A percentile compares a stretch with the other conserved stretches of the same genome.
Evolutionary conservation across 2,113 vertebrate genomes (phyloP).

Genomic region (Cervus canadensis): DNA sequence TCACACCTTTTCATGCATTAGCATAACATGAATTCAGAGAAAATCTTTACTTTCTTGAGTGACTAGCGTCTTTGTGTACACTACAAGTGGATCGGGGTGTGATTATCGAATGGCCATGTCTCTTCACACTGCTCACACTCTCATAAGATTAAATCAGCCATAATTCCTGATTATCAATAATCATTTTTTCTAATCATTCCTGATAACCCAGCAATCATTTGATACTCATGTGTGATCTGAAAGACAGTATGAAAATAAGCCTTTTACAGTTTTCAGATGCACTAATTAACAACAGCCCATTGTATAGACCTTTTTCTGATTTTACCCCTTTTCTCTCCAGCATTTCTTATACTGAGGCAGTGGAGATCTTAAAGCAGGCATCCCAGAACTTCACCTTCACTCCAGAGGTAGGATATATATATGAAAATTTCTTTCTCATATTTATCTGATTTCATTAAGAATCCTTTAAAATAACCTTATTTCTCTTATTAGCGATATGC

Average conservation of each 20-base stretch:
- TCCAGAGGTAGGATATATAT: conserved; percentile 80
- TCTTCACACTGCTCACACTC: not conserved
- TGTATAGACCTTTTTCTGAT: conserved; percentile 17
- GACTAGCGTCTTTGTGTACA: not conserved
- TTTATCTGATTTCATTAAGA: not conserved
- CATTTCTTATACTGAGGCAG: conserved; percentile 92
- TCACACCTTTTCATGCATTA: not conserved
- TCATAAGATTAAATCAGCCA: not conserved
- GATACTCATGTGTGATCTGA: not conserved
- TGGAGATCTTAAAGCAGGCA: conserved; percentile 88
- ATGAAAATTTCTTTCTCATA: not conserved
- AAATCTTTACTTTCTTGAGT: not conserved
- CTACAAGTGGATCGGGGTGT: not conserved
- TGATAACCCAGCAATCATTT: not conserved
- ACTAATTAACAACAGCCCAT: not conserved
- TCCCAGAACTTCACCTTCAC: conserved; percentile 87
- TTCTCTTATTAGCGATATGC: not conserved
- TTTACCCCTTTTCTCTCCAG: conserved; percentile 73
- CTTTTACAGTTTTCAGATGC: not conserved
- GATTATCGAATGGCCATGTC: not conserved
- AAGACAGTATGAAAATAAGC: not conserved
- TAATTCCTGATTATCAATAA: not conserved
- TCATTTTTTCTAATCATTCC: not conserved
- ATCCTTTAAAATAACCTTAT: conserved; percentile 2
- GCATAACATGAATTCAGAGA: not conserved